Evolutionary conservation across 2,113 vertebrate genomes (phyloP), one percentile per base, ranked within the genome.

Genomic region (Ceyx cyanopectus): DNA sequence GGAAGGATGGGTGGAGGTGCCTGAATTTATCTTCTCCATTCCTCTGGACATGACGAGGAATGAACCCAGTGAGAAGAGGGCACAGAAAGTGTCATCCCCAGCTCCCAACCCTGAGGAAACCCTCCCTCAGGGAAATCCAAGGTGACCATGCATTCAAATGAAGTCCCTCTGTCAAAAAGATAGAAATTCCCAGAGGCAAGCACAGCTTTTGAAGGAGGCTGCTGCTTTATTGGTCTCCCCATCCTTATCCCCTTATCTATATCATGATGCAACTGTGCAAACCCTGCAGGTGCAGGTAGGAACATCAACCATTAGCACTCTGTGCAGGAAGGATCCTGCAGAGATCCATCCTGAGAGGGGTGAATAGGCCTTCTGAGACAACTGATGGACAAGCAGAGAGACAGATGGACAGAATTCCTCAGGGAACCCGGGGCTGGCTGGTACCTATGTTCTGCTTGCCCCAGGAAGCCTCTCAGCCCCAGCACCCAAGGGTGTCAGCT

Each of bases 241-340:
- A 2, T 20, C 7, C 45, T 66, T 66, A 40, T 63, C 9, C 41
- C 65, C 12, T 40, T 75, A 27, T 43, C n/a, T 58, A 50, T 81
- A 81, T 16, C 61, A 56, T 0, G 0, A 46, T 10, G 1, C 54
- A 68, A 84, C 48, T 67, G n/a, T 10, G 4, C 58, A 62, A 21
- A 40, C 12, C 19, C 68, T 54, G 50, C 8, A 2, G 3, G 2
- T 15, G 20, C 69, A 27, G 41, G 23, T 57, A 20, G 50, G 51
- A 70, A 21, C 21, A 27, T 45, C 86, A 61, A 21, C 51, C 19
- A 57, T 53, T 0, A 0, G 40, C n/a, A 81, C 40, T 43, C 22
- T 0, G 3, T 0, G 2, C 30, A n/a, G 46, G 40, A 66, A 66
- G 32, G 40, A 56, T 66, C 41, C 58, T 60, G 32, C 57, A 65